These are phyloP conservation scores for Dendrocincla tyrannina DNA, from an alignment of 2,797 vertebrate genomes.

Conservation along the genomic window DNA sequence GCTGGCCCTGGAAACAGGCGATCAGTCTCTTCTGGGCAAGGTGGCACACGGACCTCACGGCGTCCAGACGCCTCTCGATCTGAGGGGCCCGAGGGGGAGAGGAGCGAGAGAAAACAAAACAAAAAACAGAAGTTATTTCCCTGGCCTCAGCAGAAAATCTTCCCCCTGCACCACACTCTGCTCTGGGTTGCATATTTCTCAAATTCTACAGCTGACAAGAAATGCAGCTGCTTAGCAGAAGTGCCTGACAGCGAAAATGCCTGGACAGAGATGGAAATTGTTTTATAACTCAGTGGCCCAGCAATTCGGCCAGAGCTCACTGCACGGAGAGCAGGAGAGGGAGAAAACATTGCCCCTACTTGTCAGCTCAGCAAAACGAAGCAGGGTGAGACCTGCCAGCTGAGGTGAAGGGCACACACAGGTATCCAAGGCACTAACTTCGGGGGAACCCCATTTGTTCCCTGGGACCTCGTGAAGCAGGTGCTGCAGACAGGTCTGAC, in stretches of 20 bases:
- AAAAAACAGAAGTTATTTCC: slow-evolving; percentile 8
- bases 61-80: slow-evolving; percentile 96
- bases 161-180: neutral
- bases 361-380: neutral
- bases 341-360: accelerated
- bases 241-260: neutral
- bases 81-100: neutral
- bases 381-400: too few relatives aligned
- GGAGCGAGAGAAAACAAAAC: slow-evolving; percentile 26
- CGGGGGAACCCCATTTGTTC: neutral
- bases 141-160: slow-evolving; percentile 25
- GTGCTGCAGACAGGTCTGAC: neutral
- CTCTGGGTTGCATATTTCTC: neutral
- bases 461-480: neutral
- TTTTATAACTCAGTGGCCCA: neutral
- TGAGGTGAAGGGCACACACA: neutral
- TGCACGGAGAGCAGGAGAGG: neutral
- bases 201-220: slow-evolving; percentile 12
- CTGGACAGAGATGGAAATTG: neutral
- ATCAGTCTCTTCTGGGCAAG: slow-evolving; percentile 92
- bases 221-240: slow-evolving; percentile 19
- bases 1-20: slow-evolving; percentile 92
- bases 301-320: neutral
- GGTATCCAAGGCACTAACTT: accelerated
- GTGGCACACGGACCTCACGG: slow-evolving; percentile 91